Base-by-base conservation (phyloP, 2,888 invertebrate genomes). In the Cheilosia vulpina region DNA sequence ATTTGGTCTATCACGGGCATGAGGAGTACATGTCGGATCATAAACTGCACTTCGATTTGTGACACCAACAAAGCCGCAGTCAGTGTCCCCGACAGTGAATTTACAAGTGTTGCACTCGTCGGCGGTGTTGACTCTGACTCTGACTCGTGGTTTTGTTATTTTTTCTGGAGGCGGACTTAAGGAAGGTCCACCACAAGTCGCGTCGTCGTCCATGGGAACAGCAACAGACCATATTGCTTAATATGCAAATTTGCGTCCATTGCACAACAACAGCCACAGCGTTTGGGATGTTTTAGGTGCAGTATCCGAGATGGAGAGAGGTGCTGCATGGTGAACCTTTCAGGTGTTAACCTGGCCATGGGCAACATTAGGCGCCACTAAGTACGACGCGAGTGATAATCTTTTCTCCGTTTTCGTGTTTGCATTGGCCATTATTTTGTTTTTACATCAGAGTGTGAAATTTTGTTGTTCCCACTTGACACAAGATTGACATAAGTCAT, bases 71-170 rank as follows among this genome's bases (percentile, higher is more conserved):
- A 53, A 60, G 34, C 47, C 38, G 13, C n/a, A 31, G n/a, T 19
- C n/a, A 65, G 73, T 66, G 73, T 81, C 80, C 80, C 62, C 80
- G 80, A 63, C 75, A 75, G 41, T 75, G 75, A 75, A 68, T 62
- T 63, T 19, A 62, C 55, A 53, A 66, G 53, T 53, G 19, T 19
- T 71, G 69, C 71, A 65, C 31, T 58, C 41, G 9, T 21, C 53
- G n/a, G 19, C 15, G 47, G 13, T 45, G 13, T 24, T 2, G 21
- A 52, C 27, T 27, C 27, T 27, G 27, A 53, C 45, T n/a, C 15
- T 31, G 34, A 15, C 24, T 17, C 2, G 13, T 50, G 43, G 17
- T 6, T 47, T 63, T 52, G 24, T 45, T 31, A 13, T 41, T 41
- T 38, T 52, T 53, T 53, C n/a, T 24, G 21, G 24, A 24, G 43